Conservation (phyloP, 2,113 vertebrate genomes). For the Abramis brama region DNA sequence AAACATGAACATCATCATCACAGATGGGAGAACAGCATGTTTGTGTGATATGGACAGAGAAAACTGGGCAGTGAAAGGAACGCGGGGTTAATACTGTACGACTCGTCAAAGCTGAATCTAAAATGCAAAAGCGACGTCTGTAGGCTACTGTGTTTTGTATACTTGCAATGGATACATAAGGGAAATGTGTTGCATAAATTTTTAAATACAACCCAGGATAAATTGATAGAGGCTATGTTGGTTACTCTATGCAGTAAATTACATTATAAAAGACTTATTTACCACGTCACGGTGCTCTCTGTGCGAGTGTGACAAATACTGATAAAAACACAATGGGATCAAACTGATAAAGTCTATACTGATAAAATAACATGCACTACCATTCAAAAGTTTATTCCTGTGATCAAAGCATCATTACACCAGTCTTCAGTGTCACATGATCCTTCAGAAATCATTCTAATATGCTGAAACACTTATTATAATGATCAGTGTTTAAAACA, state of each 20-base stretch:
- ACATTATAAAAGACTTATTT: not conserved
- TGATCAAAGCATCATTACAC: too few relatives aligned
- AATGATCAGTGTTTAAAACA: too few relatives aligned
- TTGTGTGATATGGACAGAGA: conserved; percentile 27
- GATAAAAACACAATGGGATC: conserved; percentile 2
- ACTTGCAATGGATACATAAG: conserved; percentile 13
- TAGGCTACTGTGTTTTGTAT: conserved; percentile 39
- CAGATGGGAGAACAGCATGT: conserved; percentile 14
- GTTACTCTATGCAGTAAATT: conserved; percentile 30
- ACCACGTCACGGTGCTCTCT: not conserved
- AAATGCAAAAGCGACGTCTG: conserved; percentile 45
- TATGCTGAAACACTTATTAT: not conserved
- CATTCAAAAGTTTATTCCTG: not conserved
- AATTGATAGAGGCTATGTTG: conserved; percentile 31
- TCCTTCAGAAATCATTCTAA: not conserved
- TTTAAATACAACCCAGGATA: conserved; percentile 44
- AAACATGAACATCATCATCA: conserved; percentile 37
- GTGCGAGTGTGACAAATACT: not conserved
- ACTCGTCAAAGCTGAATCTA: conserved; percentile 26
- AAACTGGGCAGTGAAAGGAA: conserved; percentile 22
- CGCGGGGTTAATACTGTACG: not conserved
- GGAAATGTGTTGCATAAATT: conserved; percentile 49
- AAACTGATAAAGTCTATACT: conserved; percentile 6
- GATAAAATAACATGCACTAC: not conserved
- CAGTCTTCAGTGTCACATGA: not conserved